phyloP scores from a whole-genome alignment of 2,888 invertebrate genomes.

The Hirtodrosophila duncani region DNA sequence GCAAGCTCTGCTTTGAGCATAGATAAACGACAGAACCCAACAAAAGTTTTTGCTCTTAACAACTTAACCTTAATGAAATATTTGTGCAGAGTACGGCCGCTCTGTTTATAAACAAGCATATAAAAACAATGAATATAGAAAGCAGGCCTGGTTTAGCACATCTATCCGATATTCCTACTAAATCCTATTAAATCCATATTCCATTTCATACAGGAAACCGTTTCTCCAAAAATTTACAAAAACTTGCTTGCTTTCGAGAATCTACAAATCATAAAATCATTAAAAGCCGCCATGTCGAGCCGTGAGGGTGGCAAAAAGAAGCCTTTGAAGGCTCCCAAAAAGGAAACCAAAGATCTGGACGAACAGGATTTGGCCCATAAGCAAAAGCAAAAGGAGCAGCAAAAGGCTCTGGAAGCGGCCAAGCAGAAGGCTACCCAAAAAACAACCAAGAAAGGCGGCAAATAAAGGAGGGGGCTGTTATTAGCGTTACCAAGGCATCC shows the following conservation, averaged over 20 bases:
- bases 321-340: conserved; percentile 94
- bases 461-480: neutral
- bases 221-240: too few relatives aligned
- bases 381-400: conserved; percentile 91
- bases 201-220: too few relatives aligned
- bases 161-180: too few relatives aligned
- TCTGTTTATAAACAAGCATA: too few relatives aligned
- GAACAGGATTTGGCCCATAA: conserved; percentile 88
- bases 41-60: too few relatives aligned
- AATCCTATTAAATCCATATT: too few relatives aligned
- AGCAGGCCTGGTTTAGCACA: too few relatives aligned
- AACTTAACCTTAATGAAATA: too few relatives aligned
- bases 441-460: conserved; percentile 6
- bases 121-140: too few relatives aligned
- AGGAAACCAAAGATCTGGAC: conserved; percentile 84
- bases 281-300: conserved; percentile 86
- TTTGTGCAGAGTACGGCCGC: too few relatives aligned
- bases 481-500: neutral
- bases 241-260: neutral
- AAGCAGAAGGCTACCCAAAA: conserved; percentile 83
- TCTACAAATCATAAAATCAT: neutral
- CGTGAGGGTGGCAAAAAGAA: conserved; percentile 97
- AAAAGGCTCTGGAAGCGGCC: conserved; percentile 90
- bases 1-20: too few relatives aligned
- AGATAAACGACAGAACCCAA: too few relatives aligned